Evolutionary conservation across 2,888 invertebrate genomes (phyloP).

Genomic region (Sipha maydis): DNA sequence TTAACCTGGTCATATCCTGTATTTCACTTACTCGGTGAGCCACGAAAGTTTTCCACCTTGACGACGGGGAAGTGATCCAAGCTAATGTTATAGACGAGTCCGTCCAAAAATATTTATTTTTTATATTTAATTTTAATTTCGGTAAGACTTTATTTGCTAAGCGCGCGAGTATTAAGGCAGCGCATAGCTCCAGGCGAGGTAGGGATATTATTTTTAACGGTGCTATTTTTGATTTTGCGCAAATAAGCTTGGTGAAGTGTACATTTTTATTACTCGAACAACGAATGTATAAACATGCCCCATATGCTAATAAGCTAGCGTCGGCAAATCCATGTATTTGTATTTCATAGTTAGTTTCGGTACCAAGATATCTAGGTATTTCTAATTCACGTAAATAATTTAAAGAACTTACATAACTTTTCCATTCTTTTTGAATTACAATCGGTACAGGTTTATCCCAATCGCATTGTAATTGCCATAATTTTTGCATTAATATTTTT

Average conservation of each 20-base stretch:
- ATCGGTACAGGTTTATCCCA: neutral
- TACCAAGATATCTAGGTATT: neutral
- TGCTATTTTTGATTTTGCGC: neutral
- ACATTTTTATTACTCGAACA: neutral
- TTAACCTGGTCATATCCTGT: neutral
- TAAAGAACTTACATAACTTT: neutral
- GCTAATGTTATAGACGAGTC: neutral
- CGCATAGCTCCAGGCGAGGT: neutral
- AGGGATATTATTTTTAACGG: neutral
- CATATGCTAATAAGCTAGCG: neutral
- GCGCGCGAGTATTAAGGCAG: neutral
- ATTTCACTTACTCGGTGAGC: neutral
- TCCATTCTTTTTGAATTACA: neutral
- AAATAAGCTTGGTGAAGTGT: neutral
- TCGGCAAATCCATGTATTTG: neutral
- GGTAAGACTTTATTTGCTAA: neutral
- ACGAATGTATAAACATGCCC: slow-evolving; percentile 17
- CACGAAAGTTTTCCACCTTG: neutral
- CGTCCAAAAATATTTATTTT: neutral
- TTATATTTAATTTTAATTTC: neutral
- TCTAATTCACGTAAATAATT: neutral
- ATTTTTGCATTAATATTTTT: slow-evolving; percentile 21
- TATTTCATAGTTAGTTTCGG: neutral
- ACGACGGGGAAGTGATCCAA: neutral
- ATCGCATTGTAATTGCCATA: neutral